These are phyloP conservation scores for Pentalonia nigronervosa DNA, from an alignment of 1,140 invertebrate genomes.

Conservation along the genomic window DNA sequence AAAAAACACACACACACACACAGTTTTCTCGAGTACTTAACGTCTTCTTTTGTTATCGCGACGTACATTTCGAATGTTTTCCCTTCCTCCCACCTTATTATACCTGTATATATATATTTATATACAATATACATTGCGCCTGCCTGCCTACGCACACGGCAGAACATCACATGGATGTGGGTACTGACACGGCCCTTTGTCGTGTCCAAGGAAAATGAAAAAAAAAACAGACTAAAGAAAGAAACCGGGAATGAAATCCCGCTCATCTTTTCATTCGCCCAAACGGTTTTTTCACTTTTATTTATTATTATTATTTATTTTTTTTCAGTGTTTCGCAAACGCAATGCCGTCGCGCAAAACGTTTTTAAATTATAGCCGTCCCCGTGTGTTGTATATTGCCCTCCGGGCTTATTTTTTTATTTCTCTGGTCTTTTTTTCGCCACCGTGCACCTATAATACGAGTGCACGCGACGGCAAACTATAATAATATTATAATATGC, in stretches of 20 bases:
- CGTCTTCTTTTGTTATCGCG: constrained; percentile 48
- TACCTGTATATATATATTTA: neutral
- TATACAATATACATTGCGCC: neutral
- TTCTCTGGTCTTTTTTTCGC: neutral
- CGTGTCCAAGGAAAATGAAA: constrained; percentile 11
- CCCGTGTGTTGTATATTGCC: neutral
- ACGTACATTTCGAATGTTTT: constrained; percentile 6
- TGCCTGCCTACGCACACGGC: neutral
- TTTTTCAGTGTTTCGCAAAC: neutral
- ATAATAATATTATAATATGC: constrained; percentile 19
- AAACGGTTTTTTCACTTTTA: neutral
- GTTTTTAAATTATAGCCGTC: neutral
- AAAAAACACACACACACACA: constrained; percentile 2
- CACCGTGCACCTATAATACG: neutral
- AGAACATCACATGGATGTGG: neutral
- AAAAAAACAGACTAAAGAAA: neutral
- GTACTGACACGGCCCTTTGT: neutral
- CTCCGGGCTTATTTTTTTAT: neutral
- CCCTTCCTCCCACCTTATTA: neutral
- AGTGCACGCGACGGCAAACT: neutral
- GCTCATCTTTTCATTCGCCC: neutral
- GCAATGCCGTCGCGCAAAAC: neutral
- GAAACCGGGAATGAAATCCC: neutral
- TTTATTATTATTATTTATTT: constrained; percentile 19
- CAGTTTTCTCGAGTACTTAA: constrained; percentile 29